phyloP scores from a whole-genome alignment of 2,888 invertebrate genomes.

The Agrochola circellaris region DNA sequence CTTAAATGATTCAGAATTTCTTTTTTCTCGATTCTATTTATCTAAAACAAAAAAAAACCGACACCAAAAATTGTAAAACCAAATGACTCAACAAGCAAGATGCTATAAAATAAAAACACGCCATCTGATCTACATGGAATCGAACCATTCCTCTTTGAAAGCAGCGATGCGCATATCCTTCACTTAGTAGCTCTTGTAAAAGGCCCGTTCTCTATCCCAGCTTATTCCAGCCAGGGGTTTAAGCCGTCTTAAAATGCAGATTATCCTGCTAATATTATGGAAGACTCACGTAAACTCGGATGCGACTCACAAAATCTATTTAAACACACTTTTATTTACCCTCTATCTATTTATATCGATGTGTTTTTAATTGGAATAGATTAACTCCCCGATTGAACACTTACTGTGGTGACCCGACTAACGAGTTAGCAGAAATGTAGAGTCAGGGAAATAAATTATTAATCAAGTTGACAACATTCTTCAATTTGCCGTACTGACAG shows the following conservation, averaged over 20 bases:
- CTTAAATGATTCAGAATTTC: background rate
- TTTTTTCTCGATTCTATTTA: no score
- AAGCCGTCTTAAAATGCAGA: conserved; percentile 70
- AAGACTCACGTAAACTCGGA: conserved; percentile 65
- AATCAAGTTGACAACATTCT: no score
- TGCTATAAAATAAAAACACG: conserved; percentile 40
- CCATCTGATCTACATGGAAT: conserved; percentile 8
- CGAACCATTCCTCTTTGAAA: conserved; percentile 55
- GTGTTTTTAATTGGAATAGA: conserved; percentile 5
- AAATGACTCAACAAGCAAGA: background rate
- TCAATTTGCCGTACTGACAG: no score
- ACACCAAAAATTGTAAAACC: background rate
- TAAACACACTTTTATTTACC: conserved; percentile 56
- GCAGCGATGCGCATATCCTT: conserved; percentile 63
- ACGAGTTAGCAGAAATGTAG: background rate
- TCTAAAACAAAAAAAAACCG: background rate
- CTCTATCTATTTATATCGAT: conserved; percentile 5
- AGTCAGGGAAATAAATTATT: no score
- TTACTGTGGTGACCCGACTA: background rate
- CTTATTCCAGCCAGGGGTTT: conserved; percentile 68
- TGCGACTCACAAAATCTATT: conserved; percentile 56
- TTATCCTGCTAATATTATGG: conserved; percentile 71
- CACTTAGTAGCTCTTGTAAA: conserved; percentile 66
- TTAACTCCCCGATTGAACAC: background rate
- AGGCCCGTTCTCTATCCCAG: conserved; percentile 57